Conservation (phyloP, 1,140 invertebrate genomes). For the Nephila pilipes region DNA sequence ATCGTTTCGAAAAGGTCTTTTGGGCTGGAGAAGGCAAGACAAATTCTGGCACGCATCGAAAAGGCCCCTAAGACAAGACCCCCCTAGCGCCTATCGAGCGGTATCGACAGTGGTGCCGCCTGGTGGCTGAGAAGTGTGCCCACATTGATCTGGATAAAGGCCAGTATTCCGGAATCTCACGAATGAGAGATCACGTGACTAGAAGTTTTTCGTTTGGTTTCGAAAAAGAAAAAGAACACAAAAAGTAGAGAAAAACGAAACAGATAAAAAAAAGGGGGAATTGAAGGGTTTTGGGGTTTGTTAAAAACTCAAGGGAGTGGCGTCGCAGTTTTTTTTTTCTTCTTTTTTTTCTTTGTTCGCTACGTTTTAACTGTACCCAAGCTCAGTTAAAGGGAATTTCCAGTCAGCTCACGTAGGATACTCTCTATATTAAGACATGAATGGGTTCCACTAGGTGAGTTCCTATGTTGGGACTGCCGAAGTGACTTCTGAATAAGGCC, state of each 20-base stretch:
- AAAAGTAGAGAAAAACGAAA: not conserved
- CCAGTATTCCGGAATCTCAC: conserved; percentile 70
- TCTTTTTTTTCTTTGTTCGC: conserved; percentile 53
- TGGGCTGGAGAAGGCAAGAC: conserved; percentile 54
- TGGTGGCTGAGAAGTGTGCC: not conserved
- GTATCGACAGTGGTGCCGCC: conserved; percentile 45
- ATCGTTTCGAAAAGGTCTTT: conserved; percentile 33
- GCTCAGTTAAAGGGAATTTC: conserved; percentile 32
- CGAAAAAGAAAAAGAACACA: conserved; percentile 43
- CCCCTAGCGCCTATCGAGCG: conserved; percentile 66
- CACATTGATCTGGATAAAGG: conserved; percentile 62
- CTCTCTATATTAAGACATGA: conserved; percentile 61
- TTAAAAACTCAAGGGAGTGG: conserved; percentile 75
- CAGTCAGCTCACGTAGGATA: conserved; percentile 53
- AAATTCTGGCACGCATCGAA: conserved; percentile 39
- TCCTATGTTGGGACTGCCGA: conserved; percentile 2
- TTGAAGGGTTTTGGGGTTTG: conserved; percentile 74
- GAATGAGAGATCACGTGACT: conserved; percentile 68
- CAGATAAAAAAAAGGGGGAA: conserved; percentile 43
- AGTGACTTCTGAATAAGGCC: conserved; percentile 28
- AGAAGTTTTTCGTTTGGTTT: conserved; percentile 69
- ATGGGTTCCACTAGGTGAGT: conserved; percentile 35
- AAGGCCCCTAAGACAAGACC: conserved; percentile 45
- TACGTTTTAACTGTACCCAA: conserved; percentile 38
- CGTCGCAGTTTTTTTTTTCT: conserved; percentile 35